Conservation (phyloP, 2,888 invertebrate species). For the Ophion ventricosus region DNA sequence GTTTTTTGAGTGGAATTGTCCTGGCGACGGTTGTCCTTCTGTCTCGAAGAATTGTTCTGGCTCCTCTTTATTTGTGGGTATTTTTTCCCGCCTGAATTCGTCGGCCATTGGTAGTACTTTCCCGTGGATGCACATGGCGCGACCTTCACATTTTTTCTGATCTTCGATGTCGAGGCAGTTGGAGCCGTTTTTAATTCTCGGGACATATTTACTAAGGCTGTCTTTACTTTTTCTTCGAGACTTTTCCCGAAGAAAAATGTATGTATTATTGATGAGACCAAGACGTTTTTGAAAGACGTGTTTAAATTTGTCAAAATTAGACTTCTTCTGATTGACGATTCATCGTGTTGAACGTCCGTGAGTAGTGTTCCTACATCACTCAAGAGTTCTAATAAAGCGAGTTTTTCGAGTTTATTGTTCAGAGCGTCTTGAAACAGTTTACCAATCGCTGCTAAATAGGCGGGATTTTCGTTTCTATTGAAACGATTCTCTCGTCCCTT, state of each 20-base stretch:
- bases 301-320: constrained; percentile 55
- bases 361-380: constrained; percentile 55
- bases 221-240: constrained; percentile 54
- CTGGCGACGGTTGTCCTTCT: background rate
- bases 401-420: constrained; percentile 3
- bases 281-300: constrained; percentile 35
- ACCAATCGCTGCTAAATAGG: constrained; percentile 15
- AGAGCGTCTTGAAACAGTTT: background rate
- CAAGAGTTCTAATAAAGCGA: constrained; percentile 33
- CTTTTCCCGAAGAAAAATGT: constrained; percentile 50
- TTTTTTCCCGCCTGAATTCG: constrained; percentile 20
- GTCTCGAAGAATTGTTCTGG: background rate
- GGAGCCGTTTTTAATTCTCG: constrained; percentile 19
- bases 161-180: background rate
- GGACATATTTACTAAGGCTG: constrained; percentile 7
- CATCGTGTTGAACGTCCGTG: constrained; percentile 60
- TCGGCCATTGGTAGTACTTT: constrained; percentile 1
- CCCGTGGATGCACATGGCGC: constrained; percentile 21
- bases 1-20: background rate
- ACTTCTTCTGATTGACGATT: constrained; percentile 56
- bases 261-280: constrained; percentile 31
- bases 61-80: background rate
- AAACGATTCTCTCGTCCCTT: constrained; percentile 43
- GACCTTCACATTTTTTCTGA: constrained; percentile 51
- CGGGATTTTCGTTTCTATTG: constrained; percentile 50